Percentiles rank a stretch among this genome's conserved stretches.
Evolutionary conservation across 1,140 invertebrate species (phyloP).

Genomic region (Paraescarpia echinospica): DNA sequence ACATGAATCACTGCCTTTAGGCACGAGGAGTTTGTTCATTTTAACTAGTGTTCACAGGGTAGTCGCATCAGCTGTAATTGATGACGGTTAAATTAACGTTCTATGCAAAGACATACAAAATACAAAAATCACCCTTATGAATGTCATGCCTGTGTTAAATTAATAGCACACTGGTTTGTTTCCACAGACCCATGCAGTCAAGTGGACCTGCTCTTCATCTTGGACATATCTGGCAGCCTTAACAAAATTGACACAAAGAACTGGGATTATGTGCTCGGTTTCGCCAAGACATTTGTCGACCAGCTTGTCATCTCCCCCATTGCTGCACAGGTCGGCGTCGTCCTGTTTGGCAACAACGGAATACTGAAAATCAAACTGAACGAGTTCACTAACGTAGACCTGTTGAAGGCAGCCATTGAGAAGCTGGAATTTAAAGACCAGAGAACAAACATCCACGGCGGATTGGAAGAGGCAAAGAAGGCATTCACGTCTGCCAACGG

Average conservation of each 20-base stretch:
- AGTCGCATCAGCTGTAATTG: too few relatives aligned
- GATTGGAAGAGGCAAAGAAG: background rate
- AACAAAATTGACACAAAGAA: background rate
- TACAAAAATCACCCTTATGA: background rate
- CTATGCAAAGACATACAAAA: background rate
- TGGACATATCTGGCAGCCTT: slow-evolving; percentile 15
- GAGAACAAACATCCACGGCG: background rate
- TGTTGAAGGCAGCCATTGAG: background rate
- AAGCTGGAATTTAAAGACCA: background rate
- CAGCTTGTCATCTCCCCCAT: background rate
- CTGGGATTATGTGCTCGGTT: background rate
- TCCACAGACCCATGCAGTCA: slow-evolving; percentile 11
- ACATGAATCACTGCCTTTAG: background rate
- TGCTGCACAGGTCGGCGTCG: background rate
- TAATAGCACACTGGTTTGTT: background rate
- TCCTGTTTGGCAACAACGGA: background rate
- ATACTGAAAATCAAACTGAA: slow-evolving; percentile 2
- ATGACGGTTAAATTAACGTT: too few relatives aligned
- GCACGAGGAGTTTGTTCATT: background rate
- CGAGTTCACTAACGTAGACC: background rate
- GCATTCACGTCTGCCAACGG: slow-evolving; percentile 10
- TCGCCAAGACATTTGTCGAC: background rate
- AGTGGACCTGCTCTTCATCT: slow-evolving; percentile 8
- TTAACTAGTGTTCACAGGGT: too few relatives aligned
- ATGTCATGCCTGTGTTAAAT: background rate